These are phyloP conservation scores for Formica selysi DNA, from an alignment of 1,140 invertebrate species.

Conservation along the genomic window DNA sequence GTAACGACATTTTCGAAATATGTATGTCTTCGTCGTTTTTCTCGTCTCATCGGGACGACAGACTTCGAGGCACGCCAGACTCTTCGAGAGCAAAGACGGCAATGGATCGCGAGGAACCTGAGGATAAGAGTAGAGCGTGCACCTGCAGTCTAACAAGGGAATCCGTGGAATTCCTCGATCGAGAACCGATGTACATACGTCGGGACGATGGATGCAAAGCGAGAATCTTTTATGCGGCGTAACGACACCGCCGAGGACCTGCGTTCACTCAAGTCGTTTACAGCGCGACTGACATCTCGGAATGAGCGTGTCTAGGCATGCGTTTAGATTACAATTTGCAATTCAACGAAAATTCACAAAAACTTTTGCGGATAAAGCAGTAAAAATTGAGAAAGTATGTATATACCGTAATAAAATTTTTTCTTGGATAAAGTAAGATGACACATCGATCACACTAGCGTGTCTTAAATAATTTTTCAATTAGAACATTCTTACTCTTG, in stretches of 20 bases:
- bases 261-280: slow-evolving; percentile 61
- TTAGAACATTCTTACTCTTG: neutral
- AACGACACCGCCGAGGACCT: slow-evolving; percentile 62
- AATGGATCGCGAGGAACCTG: slow-evolving; percentile 48
- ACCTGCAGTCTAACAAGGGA: slow-evolving; percentile 72
- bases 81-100: slow-evolving; percentile 43
- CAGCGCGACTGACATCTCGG: slow-evolving; percentile 7
- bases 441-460: neutral
- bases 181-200: slow-evolving; percentile 55
- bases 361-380: neutral
- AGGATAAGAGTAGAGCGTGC: slow-evolving; percentile 61
- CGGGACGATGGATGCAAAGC: slow-evolving; percentile 74
- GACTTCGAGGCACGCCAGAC: neutral
- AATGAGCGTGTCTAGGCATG: neutral
- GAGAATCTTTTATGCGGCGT: slow-evolving; percentile 64
- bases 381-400: neutral
- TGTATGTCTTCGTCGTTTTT: slow-evolving; percentile 56
- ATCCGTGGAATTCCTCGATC: slow-evolving; percentile 74
- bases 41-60: slow-evolving; percentile 23
- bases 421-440: neutral
- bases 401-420: neutral
- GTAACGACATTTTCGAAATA: slow-evolving; percentile 77
- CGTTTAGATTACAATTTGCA: neutral
- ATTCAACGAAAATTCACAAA: slow-evolving; percentile 14
- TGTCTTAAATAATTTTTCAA: neutral